Conservation (phyloP, 1,140 invertebrate species). For the Metaphire vulgaris region DNA sequence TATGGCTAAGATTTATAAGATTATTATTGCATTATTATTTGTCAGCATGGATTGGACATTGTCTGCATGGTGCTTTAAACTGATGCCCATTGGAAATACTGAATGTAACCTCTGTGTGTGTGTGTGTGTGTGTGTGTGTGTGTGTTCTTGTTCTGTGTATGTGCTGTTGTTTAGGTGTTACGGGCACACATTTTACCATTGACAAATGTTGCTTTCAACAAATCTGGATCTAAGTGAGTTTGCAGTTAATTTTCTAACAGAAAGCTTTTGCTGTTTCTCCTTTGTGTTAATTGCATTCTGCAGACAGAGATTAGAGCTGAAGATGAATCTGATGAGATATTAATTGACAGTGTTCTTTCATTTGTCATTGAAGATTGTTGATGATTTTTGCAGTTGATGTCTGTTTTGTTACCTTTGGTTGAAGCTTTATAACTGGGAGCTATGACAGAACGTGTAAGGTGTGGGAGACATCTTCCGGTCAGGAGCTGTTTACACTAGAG, state of each 20-base stretch:
- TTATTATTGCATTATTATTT: too few species aligned
- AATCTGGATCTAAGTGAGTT: constrained; percentile 59
- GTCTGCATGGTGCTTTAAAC: too few species aligned
- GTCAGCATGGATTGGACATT: too few species aligned
- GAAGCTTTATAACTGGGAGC: constrained; percentile 72
- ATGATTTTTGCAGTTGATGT: neutral
- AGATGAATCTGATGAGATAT: neutral
- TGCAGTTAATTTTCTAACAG: too few species aligned
- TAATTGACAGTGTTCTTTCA: neutral
- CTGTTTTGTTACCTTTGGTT: constrained; percentile 31
- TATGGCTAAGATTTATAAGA: too few species aligned
- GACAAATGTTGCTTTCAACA: constrained; percentile 70
- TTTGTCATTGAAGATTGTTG: neutral
- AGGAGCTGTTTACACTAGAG: constrained; percentile 62
- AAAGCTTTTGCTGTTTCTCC: too few species aligned
- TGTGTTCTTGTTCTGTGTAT: neutral
- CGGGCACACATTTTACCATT: constrained; percentile 68
- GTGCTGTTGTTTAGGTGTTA: constrained; percentile 51
- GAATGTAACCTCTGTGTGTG: too few species aligned
- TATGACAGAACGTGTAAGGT: constrained; percentile 78
- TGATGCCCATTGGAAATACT: too few species aligned
- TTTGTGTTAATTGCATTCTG: too few species aligned
- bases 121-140: too few species aligned
- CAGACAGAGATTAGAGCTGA: too few species aligned
- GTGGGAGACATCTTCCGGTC: constrained; percentile 68